Evolutionary conservation across 1,140 invertebrate species (phyloP).

Genomic region (Arion vulgaris): DNA sequence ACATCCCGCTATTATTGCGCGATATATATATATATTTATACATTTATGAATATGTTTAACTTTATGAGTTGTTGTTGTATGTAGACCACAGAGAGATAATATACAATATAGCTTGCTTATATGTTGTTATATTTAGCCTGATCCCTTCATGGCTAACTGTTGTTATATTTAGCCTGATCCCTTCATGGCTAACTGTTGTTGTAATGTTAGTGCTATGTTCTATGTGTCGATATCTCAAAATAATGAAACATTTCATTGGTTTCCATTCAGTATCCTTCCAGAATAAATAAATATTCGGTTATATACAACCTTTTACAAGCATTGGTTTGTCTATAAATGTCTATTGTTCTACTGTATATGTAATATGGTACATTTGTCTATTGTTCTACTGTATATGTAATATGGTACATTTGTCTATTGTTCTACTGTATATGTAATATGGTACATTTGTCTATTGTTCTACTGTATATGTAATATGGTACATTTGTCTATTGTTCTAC

Average conservation of each 20-base stretch:
- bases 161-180: no score
- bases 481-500: no score
- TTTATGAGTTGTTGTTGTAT: background rate
- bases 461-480: no score
- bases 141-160: background rate
- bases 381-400: no score
- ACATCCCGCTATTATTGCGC: background rate
- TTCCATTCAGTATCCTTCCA: background rate
- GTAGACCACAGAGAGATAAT: background rate
- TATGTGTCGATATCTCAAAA: background rate
- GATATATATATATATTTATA: background rate
- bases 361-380: no score
- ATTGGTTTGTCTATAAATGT: no score
- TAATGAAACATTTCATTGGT: background rate
- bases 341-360: no score
- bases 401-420: no score
- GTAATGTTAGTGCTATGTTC: background rate
- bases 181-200: background rate
- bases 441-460: no score
- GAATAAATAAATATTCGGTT: constrained; percentile 12
- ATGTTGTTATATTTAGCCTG: background rate
- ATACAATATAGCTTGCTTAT: background rate
- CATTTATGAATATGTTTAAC: background rate
- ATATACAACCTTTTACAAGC: background rate
- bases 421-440: no score